These are phyloP conservation scores for Xyrauchen texanus DNA, from an alignment of 2,113 vertebrate species.

Conservation along the genomic window DNA sequence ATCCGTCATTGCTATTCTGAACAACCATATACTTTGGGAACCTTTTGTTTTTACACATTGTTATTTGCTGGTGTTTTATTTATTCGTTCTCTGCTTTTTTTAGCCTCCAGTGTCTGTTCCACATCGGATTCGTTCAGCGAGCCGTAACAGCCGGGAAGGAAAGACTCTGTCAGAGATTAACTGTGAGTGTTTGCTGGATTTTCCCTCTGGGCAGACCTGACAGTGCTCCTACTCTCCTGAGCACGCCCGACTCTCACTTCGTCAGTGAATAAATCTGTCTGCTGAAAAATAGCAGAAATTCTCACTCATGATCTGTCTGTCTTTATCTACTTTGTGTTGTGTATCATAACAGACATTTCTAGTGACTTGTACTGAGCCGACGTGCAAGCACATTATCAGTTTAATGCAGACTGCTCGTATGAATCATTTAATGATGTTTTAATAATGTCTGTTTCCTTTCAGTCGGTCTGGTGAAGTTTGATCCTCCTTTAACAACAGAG, in stretches of 20 bases:
- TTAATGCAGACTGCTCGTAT: too few species aligned
- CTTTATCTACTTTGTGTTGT: not conserved
- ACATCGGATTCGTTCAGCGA: slow-evolving; percentile 85
- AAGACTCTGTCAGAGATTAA: slow-evolving; percentile 90
- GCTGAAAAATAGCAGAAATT: not conserved
- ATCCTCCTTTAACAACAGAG: slow-evolving; percentile 85
- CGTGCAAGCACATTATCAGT: not conserved
- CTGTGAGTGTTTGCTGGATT: slow-evolving; percentile 73
- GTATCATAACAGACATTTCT: not conserved
- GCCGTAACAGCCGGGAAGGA: slow-evolving; percentile 83
- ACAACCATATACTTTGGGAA: not conserved
- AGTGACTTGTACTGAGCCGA: not conserved
- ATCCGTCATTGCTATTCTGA: not conserved
- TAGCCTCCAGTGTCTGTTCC: slow-evolving; percentile 81
- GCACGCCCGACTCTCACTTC: slow-evolving; percentile 12
- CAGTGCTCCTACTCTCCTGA: slow-evolving; percentile 22
- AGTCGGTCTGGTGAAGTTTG: slow-evolving; percentile 90
- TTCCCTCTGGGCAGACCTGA: slow-evolving; percentile 18
- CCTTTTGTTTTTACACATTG: not conserved
- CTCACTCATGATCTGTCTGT: slow-evolving; percentile 24
- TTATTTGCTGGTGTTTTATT: slow-evolving; percentile 5
- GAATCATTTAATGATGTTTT: slow-evolving; percentile 9
- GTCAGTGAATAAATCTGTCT: slow-evolving; percentile 3
- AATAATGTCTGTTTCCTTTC: slow-evolving; percentile 33
- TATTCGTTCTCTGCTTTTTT: slow-evolving; percentile 56